Evolutionary conservation across 2,888 invertebrate genomes (phyloP).

Genomic region (Latrodectus elegans): DNA sequence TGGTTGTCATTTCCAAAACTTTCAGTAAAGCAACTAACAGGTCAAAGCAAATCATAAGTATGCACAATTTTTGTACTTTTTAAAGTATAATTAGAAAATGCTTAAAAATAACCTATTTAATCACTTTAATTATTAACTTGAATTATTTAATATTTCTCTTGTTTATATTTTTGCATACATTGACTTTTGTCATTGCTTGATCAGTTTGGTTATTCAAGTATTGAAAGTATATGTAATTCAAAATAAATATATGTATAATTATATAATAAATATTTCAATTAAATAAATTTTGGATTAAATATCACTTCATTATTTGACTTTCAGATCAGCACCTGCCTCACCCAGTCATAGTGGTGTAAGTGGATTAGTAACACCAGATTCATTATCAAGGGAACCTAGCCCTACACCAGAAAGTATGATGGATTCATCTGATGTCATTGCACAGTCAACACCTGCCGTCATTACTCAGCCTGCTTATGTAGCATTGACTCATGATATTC

Average conservation of each 20-base stretch:
- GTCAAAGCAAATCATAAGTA: too few relatives aligned
- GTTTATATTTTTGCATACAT: too few relatives aligned
- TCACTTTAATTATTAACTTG: too few relatives aligned
- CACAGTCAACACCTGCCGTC: conserved; percentile 55
- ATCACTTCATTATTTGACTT: background rate
- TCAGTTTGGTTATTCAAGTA: background rate
- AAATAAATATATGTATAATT: background rate
- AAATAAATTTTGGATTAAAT: background rate
- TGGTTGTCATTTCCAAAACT: too few relatives aligned
- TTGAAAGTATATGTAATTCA: background rate
- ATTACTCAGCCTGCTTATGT: conserved; percentile 62
- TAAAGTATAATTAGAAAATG: too few relatives aligned
- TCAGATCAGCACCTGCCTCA: conserved; percentile 71
- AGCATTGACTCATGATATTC: conserved; percentile 58
- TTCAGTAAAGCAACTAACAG: too few relatives aligned
- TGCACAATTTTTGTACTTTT: too few relatives aligned
- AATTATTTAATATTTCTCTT: too few relatives aligned
- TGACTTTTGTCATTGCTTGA: background rate
- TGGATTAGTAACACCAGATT: conserved; percentile 89
- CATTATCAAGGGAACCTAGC: conserved; percentile 91
- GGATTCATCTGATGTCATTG: conserved; percentile 20
- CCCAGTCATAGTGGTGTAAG: conserved; percentile 78
- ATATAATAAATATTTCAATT: background rate
- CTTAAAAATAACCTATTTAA: too few relatives aligned
- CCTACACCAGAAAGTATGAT: conserved; percentile 81